Evolutionary conservation across 2,888 invertebrate species (phyloP).

Genomic region (Diogma glabrata): DNA sequence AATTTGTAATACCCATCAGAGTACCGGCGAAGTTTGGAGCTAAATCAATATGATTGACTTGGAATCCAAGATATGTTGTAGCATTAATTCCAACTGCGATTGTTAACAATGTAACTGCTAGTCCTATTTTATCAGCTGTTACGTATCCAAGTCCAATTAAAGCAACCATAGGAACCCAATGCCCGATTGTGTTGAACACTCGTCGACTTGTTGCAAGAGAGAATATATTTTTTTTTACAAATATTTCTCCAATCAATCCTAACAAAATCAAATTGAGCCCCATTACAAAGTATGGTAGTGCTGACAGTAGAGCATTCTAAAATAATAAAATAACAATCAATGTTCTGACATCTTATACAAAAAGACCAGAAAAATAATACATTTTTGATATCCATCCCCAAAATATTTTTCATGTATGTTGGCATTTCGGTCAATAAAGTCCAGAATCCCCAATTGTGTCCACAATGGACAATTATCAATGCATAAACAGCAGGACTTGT

Average conservation of each 20-base stretch:
- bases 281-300: constrained; percentile 61
- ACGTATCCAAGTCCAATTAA: constrained; percentile 50
- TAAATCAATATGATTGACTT: constrained; percentile 71
- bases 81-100: constrained; percentile 65
- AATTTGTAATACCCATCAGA: constrained; percentile 77
- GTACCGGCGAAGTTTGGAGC: constrained; percentile 75
- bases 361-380: too few relatives aligned
- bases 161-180: constrained; percentile 56
- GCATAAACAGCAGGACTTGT: constrained; percentile 69
- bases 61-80: constrained; percentile 61
- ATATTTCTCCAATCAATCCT: constrained; percentile 49
- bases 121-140: constrained; percentile 25
- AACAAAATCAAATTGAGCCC: constrained; percentile 59
- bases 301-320: constrained; percentile 57
- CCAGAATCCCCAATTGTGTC: constrained; percentile 72
- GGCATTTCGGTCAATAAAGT: constrained; percentile 73
- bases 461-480: constrained; percentile 55
- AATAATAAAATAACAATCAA: too few relatives aligned
- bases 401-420: constrained; percentile 61
- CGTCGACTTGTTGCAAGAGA: constrained; percentile 35
- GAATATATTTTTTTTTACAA: constrained; percentile 28
- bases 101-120: constrained; percentile 54
- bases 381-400: constrained; percentile 58
- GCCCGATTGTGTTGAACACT: constrained; percentile 46
- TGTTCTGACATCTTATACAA: too few relatives aligned